These are phyloP conservation scores for Cryptophagus acutangulus DNA, from an alignment of 2,888 invertebrate species.

Conservation along the genomic window DNA sequence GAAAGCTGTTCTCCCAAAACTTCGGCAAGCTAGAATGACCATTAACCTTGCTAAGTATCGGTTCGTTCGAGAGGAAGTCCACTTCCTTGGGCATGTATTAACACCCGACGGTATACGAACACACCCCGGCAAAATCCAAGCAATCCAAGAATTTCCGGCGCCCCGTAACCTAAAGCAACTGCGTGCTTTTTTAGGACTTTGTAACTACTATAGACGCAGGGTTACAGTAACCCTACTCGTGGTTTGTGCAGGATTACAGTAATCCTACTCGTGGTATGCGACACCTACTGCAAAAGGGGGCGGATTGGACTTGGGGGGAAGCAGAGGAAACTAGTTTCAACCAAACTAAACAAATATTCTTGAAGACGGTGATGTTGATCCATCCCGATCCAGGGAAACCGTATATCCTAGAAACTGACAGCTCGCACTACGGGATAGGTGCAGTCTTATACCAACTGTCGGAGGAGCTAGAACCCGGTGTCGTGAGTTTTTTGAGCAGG, in stretches of 20 bases:
- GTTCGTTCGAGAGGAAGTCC: constrained; percentile 16
- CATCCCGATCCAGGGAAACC: constrained; percentile 11
- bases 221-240: too few relatives aligned
- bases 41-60: constrained; percentile 23
- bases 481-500: constrained; percentile 18
- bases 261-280: constrained; percentile 9
- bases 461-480: constrained; percentile 12
- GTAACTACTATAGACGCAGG: constrained; percentile 12
- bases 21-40: constrained; percentile 23
- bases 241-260: constrained; percentile 15
- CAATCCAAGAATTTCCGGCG: constrained; percentile 14
- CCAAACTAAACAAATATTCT: constrained; percentile 9
- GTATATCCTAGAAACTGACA: constrained; percentile 13
- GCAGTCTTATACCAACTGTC: constrained; percentile 15
- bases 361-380: constrained; percentile 10
- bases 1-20: constrained; percentile 16
- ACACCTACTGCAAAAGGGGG: constrained; percentile 13
- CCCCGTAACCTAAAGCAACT: constrained; percentile 13
- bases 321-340: constrained; percentile 12
- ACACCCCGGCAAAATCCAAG: constrained; percentile 18
- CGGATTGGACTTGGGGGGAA: constrained; percentile 12
- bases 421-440: constrained; percentile 10
- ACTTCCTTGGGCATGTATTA: constrained; percentile 23
- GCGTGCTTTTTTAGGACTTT: constrained; percentile 14
- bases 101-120: constrained; percentile 18